These are phyloP conservation scores for Gobio gobio DNA, from an alignment of 2,113 vertebrate genomes.

Conservation along the genomic window DNA sequence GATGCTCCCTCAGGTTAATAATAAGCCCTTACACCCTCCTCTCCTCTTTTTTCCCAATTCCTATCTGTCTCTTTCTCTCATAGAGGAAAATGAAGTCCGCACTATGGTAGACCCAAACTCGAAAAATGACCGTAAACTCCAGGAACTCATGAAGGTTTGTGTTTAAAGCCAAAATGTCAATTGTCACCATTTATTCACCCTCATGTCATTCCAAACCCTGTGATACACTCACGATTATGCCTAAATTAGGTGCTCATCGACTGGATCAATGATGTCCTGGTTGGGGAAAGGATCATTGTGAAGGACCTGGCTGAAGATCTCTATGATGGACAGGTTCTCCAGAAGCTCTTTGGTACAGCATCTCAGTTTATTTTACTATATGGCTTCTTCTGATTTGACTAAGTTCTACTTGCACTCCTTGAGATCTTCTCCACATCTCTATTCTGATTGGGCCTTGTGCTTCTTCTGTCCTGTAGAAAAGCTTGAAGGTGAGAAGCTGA, in stretches of 20 bases:
- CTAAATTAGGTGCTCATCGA: constrained; percentile 86
- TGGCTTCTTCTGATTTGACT: not conserved
- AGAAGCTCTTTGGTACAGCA: constrained; percentile 91
- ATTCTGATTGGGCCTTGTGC: not conserved
- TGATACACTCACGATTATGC: not conserved
- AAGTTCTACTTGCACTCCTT: not conserved
- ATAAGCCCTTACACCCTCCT: not conserved
- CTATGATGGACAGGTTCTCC: constrained; percentile 96
- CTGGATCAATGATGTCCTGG: constrained; percentile 96
- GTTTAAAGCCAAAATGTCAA: not conserved
- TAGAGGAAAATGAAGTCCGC: constrained; percentile 98
- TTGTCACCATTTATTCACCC: not conserved
- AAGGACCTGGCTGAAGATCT: constrained; percentile 96
- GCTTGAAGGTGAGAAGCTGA: constrained; percentile 87
- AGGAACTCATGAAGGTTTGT: constrained; percentile 90
- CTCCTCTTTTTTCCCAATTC: not conserved
- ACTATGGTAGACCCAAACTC: constrained; percentile 95
- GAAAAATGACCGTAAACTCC: constrained; percentile 89
- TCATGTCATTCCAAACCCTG: not conserved
- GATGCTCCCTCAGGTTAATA: constrained; percentile 6
- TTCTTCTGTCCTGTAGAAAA: constrained; percentile 79
- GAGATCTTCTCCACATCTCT: not conserved
- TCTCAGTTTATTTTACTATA: not conserved
- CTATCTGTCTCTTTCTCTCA: not conserved
- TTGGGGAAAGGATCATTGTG: constrained; percentile 95